Evolutionary conservation across 1,140 invertebrate genomes (phyloP), one percentile per base, ranked within the genome.

Genomic region (Drosophila sp.): DNA sequence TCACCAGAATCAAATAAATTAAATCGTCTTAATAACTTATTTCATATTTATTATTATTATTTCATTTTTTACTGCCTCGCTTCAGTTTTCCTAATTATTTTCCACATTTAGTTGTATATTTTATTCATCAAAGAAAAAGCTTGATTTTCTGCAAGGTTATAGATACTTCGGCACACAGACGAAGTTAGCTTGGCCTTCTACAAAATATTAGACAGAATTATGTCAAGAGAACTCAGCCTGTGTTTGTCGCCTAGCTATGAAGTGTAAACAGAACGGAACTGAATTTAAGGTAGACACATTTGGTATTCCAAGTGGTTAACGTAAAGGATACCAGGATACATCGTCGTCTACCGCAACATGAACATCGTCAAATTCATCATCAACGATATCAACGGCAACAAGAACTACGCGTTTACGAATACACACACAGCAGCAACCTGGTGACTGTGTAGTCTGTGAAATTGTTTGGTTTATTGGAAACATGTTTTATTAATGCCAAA

Each of bases 371-470:
- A 57, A 17, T 17, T 38, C 32, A 35, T 25, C 56, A 38, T 38
- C 33, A 58, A 10, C 56, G 56, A 35, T 35, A 1, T 35, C 56
- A 33, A 32, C 61, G 63, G 33, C 79, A 44, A 50, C 57, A 47
- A 35, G 60, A 74, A 25, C 66, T 40, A 60, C 77, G 81, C 81
- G 73, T 77, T 84, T 60, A 73, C 58, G 71, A 74, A 80, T 76
- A 90, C 76, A 90, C 72, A 83, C 85, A 84, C 81, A 90, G 79
- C 81, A 82, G 76, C 81, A 74, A 90, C 71, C 76, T 76, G 90
- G 90, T 92, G 89, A 92, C 90, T 92, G 90, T 91, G 78, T 86
- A 92, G 90, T 91, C 84, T 82, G 83, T 91, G 79, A 76, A 78
- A 81, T 70, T 70, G 6, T 64, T 41, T 38, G 60, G 54, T 64